A percentile compares a stretch with the other conserved stretches of the same genome.
Conservation (phyloP, 2,113 vertebrate genomes). For the Cettia cetti region DNA sequence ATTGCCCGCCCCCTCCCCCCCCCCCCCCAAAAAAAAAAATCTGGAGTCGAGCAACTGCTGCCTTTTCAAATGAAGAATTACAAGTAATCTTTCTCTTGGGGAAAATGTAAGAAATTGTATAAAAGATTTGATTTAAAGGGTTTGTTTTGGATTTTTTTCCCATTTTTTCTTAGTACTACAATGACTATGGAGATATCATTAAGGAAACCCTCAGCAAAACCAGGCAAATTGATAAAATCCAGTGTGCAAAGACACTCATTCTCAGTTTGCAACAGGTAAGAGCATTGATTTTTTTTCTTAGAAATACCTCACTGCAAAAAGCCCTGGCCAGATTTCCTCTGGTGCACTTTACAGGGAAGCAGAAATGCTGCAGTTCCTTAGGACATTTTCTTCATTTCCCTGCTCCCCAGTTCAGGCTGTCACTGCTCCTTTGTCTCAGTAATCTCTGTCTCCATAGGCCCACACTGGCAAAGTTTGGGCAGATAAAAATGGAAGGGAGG, state of each 20-base stretch:
- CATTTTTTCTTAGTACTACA: slow-evolving; percentile 86
- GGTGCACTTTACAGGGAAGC: neutral
- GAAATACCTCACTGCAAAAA: neutral
- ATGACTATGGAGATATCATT: slow-evolving; percentile 99
- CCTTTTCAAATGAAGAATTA: neutral
- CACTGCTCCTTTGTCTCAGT: neutral
- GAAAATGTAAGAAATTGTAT: neutral
- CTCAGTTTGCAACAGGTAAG: slow-evolving; percentile 98
- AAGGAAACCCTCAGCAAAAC: slow-evolving; percentile 99
- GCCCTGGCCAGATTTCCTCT: neutral
- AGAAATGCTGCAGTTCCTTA: neutral
- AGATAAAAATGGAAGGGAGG: neutral
- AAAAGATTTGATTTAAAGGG: neutral
- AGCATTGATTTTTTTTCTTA: neutral
- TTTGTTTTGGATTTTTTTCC: neutral
- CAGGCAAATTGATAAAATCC: slow-evolving; percentile 98
- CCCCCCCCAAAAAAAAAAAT: neutral
- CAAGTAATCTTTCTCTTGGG: neutral
- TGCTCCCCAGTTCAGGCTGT: neutral
- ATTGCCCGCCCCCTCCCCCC: too few relatives aligned
- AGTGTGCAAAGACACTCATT: slow-evolving; percentile 98
- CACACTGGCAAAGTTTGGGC: neutral
- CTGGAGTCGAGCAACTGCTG: neutral
- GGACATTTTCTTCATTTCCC: neutral
- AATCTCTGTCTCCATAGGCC: neutral